Conservation (phyloP, 2,797 vertebrate species). For the Hydrolagus colliei region DNA sequence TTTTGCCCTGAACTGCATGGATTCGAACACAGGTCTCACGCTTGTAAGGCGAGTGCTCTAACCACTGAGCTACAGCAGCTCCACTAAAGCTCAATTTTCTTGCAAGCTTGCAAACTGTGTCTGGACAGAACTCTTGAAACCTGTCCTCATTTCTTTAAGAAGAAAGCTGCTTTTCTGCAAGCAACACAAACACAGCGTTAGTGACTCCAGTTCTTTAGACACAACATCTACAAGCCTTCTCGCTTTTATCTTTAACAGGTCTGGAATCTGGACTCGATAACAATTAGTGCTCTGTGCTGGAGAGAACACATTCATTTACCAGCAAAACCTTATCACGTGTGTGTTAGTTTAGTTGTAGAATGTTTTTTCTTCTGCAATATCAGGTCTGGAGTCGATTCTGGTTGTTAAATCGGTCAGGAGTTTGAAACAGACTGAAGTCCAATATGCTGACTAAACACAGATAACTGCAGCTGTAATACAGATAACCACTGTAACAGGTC, state of each 20-base stretch:
- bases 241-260: not conserved
- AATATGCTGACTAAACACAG: not conserved
- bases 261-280: not conserved
- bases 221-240: not conserved
- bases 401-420: not conserved
- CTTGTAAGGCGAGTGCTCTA: no score
- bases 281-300: not conserved
- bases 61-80: no score
- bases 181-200: not conserved
- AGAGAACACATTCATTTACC: no score
- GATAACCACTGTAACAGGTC: no score
- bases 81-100: no score
- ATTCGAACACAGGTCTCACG: no score
- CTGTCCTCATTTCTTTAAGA: no score
- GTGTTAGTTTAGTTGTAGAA: not conserved
- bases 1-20: no score
- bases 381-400: not conserved
- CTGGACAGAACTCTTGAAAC: no score
- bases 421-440: not conserved
- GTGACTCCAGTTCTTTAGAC: not conserved
- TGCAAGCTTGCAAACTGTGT: no score
- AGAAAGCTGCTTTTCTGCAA: no score
- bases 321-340: no score
- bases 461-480: not conserved
- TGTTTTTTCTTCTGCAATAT: not conserved